These are phyloP conservation scores for Athrips mouffetella DNA, from an alignment of 2,888 invertebrate species.

Conservation along the genomic window DNA sequence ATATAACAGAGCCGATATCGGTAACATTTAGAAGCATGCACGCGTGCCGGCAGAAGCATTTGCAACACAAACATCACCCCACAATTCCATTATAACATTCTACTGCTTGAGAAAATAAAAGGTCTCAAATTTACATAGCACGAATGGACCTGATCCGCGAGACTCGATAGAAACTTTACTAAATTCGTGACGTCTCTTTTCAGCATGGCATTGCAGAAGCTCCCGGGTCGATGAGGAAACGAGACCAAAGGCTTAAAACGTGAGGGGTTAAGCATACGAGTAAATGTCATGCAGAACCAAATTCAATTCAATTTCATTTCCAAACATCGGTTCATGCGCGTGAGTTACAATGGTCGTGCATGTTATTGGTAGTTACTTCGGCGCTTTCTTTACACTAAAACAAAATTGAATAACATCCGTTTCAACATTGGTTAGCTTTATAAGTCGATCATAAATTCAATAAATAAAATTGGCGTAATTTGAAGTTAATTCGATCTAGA, in stretches of 20 bases:
- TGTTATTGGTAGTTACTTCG: constrained; percentile 35
- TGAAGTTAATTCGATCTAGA: neutral
- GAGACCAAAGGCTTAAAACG: constrained; percentile 43
- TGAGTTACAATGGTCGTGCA: constrained; percentile 56
- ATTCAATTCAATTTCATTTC: constrained; percentile 60
- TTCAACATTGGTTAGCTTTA: neutral
- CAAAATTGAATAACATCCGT: neutral
- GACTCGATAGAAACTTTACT: constrained; percentile 36
- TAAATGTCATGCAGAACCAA: constrained; percentile 63
- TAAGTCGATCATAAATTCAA: neutral
- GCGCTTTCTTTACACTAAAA: constrained; percentile 4
- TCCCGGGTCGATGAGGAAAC: constrained; percentile 36
- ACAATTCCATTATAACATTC: constrained; percentile 57
- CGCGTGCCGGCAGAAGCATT: constrained; percentile 47
- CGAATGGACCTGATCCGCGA: constrained; percentile 45
- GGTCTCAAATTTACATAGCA: constrained; percentile 63
- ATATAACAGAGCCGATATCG: constrained; percentile 34
- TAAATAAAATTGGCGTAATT: constrained; percentile 3
- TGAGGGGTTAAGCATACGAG: constrained; percentile 45
- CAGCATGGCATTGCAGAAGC: constrained; percentile 31
- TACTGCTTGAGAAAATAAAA: constrained; percentile 56
- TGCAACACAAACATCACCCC: constrained; percentile 45
- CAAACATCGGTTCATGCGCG: constrained; percentile 57
- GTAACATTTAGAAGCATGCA: constrained; percentile 45
- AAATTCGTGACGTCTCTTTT: constrained; percentile 50